These are phyloP conservation scores for Bos javanicus DNA, from an alignment of 2,113 vertebrate species.

Conservation along the genomic window DNA sequence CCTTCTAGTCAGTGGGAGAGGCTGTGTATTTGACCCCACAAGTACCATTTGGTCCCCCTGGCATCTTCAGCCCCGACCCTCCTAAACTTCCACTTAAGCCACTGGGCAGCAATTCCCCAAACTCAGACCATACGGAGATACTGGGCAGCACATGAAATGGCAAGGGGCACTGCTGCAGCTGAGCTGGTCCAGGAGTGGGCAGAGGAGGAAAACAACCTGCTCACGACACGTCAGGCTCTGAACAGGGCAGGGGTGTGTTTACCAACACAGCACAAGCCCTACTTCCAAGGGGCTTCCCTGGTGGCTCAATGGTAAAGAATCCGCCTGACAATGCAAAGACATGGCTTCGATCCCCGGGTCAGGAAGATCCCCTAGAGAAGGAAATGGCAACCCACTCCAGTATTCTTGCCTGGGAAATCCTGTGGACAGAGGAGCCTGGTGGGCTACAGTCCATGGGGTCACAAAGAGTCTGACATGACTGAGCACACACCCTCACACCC, in stretches of 20 bases:
- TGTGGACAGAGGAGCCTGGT: neutral
- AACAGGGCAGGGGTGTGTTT: neutral
- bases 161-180: neutral
- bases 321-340: neutral
- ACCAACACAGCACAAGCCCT: neutral
- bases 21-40: neutral
- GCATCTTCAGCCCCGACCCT: neutral
- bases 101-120: neutral
- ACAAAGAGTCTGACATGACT: neutral
- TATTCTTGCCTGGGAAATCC: neutral
- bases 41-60: neutral
- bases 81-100: neutral
- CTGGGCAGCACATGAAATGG: neutral
- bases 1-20: neutral
- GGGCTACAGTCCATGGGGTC: neutral
- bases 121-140: neutral
- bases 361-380: neutral
- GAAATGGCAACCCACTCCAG: neutral
- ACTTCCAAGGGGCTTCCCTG: neutral
- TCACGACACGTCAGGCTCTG: accelerated
- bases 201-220: neutral
- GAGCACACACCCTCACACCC: neutral
- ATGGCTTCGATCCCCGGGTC: neutral
- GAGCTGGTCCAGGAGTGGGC: neutral
- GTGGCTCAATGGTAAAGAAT: neutral